Percentiles rank a stretch among this genome's conserved stretches.
phyloP scores from a whole-genome alignment of 2,888 invertebrate species.

The Drosophila nigricruria region DNA sequence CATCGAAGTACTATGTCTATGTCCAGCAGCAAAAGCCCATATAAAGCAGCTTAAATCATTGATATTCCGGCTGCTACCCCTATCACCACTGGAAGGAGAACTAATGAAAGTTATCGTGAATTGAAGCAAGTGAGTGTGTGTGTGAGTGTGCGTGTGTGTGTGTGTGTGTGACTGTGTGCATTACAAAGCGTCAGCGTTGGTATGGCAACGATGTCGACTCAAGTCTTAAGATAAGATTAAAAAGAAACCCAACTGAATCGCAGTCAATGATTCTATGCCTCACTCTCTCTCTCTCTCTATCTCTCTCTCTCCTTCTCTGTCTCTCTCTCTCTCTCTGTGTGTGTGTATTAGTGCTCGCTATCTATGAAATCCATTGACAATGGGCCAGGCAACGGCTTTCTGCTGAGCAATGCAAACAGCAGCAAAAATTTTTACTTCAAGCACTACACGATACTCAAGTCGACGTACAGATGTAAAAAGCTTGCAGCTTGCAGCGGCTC shows the following conservation, averaged over 20 bases:
- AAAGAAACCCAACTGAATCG: slow-evolving; percentile 57
- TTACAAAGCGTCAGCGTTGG: slow-evolving; percentile 48
- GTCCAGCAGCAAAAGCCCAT: background rate
- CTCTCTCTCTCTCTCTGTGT: background rate
- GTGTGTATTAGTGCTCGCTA: slow-evolving; percentile 47
- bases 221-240: slow-evolving; percentile 82
- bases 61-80: background rate
- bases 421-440: slow-evolving; percentile 27
- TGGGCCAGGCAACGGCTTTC: slow-evolving; percentile 57
- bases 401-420: slow-evolving; percentile 58
- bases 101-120: slow-evolving; percentile 11
- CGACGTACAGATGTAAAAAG: slow-evolving; percentile 26
- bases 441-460: slow-evolving; percentile 40
- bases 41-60: background rate
- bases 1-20: too few relatives aligned
- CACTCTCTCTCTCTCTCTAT: background rate
- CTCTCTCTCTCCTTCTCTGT: background rate
- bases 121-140: slow-evolving; percentile 1
- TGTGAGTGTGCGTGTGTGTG: slow-evolving; percentile 16
- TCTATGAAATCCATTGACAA: slow-evolving; percentile 75
- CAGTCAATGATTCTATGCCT: slow-evolving; percentile 15
- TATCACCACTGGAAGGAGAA: background rate
- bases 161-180: slow-evolving; percentile 26
- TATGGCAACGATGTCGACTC: slow-evolving; percentile 71
- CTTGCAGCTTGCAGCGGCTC: slow-evolving; percentile 59